Percentiles rank a stretch among this genome's conserved stretches.
These are phyloP conservation scores for Euplexia lucipara DNA, from an alignment of 2,888 invertebrate genomes.

Conservation along the genomic window DNA sequence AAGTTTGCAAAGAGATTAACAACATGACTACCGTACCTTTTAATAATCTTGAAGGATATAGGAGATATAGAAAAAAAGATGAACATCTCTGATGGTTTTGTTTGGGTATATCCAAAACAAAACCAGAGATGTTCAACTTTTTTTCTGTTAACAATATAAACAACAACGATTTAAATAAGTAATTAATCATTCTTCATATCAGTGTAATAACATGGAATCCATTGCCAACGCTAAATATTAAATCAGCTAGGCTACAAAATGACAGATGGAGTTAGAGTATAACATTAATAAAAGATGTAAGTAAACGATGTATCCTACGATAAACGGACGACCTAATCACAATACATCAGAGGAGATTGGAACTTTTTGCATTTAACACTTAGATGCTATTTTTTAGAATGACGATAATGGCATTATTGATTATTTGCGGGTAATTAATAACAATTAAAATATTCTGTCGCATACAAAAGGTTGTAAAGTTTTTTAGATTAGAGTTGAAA, in stretches of 20 bases:
- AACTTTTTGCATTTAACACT: constrained; percentile 12
- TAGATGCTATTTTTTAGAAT: neutral
- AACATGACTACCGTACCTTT: constrained; percentile 2
- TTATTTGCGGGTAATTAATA: constrained; percentile 19
- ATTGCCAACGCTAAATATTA: constrained; percentile 28
- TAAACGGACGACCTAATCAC: constrained; percentile 8
- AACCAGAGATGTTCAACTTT: neutral
- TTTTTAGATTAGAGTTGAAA: neutral
- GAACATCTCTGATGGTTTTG: too few relatives aligned
- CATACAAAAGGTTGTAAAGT: neutral
- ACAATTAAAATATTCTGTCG: constrained; percentile 3
- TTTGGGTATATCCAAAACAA: too few relatives aligned
- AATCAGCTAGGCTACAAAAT: constrained; percentile 16
- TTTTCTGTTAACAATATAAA: constrained; percentile 6
- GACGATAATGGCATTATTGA: constrained; percentile 9
- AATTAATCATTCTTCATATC: constrained; percentile 10
- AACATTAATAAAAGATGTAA: constrained; percentile 30
- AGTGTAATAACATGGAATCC: constrained; percentile 1
- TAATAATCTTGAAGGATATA: neutral
- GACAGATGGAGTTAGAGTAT: constrained; percentile 35
- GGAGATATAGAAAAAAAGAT: too few relatives aligned
- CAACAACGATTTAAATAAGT: constrained; percentile 24
- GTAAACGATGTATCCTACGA: constrained; percentile 33
- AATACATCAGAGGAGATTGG: constrained; percentile 6
- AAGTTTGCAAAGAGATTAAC: constrained; percentile 5